Percentiles rank a stretch among this genome's conserved stretches.
These are phyloP conservation scores for Antennarius striatus DNA, from an alignment of 2,113 vertebrate genomes.

Conservation along the genomic window DNA sequence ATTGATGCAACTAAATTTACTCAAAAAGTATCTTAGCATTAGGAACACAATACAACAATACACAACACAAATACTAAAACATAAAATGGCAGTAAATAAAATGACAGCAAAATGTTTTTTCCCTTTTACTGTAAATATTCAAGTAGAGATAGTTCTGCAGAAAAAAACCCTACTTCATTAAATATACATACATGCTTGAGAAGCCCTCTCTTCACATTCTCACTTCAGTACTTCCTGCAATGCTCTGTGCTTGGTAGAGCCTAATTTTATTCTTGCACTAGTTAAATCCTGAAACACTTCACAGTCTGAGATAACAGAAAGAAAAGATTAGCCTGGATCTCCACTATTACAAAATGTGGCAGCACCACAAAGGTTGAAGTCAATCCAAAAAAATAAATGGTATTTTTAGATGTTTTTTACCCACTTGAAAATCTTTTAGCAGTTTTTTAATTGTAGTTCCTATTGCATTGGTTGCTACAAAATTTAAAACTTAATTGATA, in stretches of 20 bases:
- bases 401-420: background rate
- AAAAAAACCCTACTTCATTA: background rate
- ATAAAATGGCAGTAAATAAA: background rate
- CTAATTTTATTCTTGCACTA: background rate
- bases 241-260: background rate
- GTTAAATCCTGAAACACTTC: background rate
- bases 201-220: background rate
- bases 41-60: background rate
- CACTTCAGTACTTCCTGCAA: background rate
- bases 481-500: background rate
- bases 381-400: background rate
- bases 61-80: background rate
- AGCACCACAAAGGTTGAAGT: background rate
- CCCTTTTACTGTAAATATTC: background rate
- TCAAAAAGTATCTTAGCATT: no score
- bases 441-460: background rate
- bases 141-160: background rate
- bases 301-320: constrained; percentile 1
- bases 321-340: background rate
- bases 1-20: no score
- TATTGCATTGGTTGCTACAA: background rate
- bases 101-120: background rate
- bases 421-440: background rate
- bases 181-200: constrained; percentile 2
- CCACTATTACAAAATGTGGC: constrained; percentile 1